Base-by-base conservation (phyloP, 2,888 invertebrate species). In the Nycteola revayana region DNA sequence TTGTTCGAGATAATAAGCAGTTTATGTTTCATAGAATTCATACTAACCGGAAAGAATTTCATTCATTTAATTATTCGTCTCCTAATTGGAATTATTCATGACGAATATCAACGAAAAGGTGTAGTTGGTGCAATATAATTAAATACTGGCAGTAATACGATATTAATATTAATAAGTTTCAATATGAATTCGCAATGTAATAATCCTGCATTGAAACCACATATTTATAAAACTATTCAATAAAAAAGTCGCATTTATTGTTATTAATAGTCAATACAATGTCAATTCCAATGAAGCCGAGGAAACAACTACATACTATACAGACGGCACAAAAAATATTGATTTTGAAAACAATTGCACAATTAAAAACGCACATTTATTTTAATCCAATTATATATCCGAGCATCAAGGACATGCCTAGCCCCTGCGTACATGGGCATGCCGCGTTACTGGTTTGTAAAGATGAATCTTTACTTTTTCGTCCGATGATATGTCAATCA, bases 401-500 rank as follows among this genome's bases (percentile, higher is more conserved):
- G 24, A 33, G 30, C 32, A 35, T 31, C 42, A 53, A 56, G 60
- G 43, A 41, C 47, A 46, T 25, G 26, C 27, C 44, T 41, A 45
- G 34, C 27, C 25, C 10, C 10, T 4, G 7, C 35, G 21, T 9
- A 41, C 41, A 57, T 51, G 49, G 56, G 36, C 29, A 49, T 32
- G 25, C 20, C 20, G 44, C 44, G 24, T 36, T 28, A 58, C 56
- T 35, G 33, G 56, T 51, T 55, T 27, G 30, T 41, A 35, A 51
- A 59, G 43, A 59, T 42, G 42, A 58, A 59, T 55, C 38, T 43
- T 46, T 49, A 37, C 34, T 36, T 59, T 59, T 59, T 59, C 29
- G 33, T 32, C 32, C 21, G 42, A 51, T 46, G 42, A 51, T 59
- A 59, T 59, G 60, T 55, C 56, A 57, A 57, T 57, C 57, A 57